phyloP scores from a whole-genome alignment of 64 coral and sea anemone species.

The Montipora cactus region DNA sequence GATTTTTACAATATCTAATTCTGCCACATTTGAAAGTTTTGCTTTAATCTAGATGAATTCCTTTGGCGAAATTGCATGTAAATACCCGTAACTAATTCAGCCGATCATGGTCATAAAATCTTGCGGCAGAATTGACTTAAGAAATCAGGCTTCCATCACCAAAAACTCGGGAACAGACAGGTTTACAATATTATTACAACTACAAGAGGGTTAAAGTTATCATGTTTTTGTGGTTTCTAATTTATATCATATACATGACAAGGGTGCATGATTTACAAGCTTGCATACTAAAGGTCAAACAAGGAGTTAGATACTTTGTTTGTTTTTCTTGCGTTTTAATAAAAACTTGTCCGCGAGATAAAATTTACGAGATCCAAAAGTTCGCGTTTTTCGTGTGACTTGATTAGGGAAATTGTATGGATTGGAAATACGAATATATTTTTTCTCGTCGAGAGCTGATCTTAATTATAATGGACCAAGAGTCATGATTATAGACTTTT shows the following conservation, averaged over 20 bases:
- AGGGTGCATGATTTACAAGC: not conserved
- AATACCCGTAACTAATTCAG: not conserved
- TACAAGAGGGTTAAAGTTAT: slow-evolving; percentile 17
- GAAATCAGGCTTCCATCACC: no score
- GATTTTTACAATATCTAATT: not conserved
- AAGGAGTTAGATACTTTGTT: not conserved
- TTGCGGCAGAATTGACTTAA: no score
- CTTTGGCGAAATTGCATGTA: not conserved
- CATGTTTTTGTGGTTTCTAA: slow-evolving; percentile 33
- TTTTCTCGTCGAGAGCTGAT: not conserved
- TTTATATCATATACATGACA: slow-evolving; percentile 21
- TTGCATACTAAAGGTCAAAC: slow-evolving; percentile 3
- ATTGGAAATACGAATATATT: not conserved
- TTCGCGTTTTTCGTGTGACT: not conserved
- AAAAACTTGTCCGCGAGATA: not conserved
- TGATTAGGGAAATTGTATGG: not conserved
- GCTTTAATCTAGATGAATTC: not conserved
- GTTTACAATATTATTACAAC: not conserved
- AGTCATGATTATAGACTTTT: not conserved
- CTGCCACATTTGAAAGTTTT: not conserved
- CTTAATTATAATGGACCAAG: not conserved
- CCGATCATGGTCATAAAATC: not conserved
- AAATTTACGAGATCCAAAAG: not conserved
- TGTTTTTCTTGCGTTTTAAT: not conserved
- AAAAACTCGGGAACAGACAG: no score